These are phyloP conservation scores for Centropyge bicolor DNA, from an alignment of 2,797 vertebrate genomes.

Conservation along the genomic window DNA sequence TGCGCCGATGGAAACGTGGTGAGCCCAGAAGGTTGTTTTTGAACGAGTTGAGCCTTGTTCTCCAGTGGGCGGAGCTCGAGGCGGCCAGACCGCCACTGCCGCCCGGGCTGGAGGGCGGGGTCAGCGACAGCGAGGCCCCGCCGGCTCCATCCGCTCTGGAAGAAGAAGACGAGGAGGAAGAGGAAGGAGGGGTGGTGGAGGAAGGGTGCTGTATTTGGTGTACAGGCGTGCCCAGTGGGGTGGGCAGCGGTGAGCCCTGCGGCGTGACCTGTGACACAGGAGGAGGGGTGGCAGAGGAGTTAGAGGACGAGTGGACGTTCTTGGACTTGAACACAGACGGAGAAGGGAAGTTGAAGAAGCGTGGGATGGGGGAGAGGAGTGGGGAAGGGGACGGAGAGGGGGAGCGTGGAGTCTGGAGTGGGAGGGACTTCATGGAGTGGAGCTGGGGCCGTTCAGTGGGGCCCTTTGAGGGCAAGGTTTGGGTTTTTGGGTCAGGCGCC, in stretches of 20 bases:
- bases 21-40: constrained; percentile 96
- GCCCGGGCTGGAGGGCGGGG: constrained; percentile 91
- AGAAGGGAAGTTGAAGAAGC: constrained; percentile 88
- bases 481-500: constrained; percentile 89
- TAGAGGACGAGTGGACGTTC: constrained; percentile 81
- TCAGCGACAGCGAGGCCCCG: constrained; percentile 87
- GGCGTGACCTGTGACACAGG: constrained; percentile 91
- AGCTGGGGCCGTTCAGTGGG: constrained; percentile 88
- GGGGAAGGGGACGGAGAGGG: constrained; percentile 88
- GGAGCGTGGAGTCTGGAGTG: constrained; percentile 84
- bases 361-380: constrained; percentile 84
- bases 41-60: constrained; percentile 93
- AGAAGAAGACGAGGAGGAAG: constrained; percentile 91
- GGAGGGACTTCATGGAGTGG: constrained; percentile 90
- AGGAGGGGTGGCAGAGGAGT: constrained; percentile 85
- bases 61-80: constrained; percentile 93
- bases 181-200: constrained; percentile 88
- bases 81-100: constrained; percentile 86
- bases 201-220: constrained; percentile 90
- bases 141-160: constrained; percentile 85
- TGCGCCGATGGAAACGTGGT: constrained; percentile 94
- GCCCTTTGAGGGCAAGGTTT: constrained; percentile 91
- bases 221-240: constrained; percentile 92
- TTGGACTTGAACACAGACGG: constrained; percentile 89
- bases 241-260: constrained; percentile 90